A percentile compares a stretch with the other conserved stretches of the same genome.
Evolutionary conservation across 53 echinoderm and acorn worm genomes (phyloP).

Genomic region (Temnopleurus reevesii): DNA sequence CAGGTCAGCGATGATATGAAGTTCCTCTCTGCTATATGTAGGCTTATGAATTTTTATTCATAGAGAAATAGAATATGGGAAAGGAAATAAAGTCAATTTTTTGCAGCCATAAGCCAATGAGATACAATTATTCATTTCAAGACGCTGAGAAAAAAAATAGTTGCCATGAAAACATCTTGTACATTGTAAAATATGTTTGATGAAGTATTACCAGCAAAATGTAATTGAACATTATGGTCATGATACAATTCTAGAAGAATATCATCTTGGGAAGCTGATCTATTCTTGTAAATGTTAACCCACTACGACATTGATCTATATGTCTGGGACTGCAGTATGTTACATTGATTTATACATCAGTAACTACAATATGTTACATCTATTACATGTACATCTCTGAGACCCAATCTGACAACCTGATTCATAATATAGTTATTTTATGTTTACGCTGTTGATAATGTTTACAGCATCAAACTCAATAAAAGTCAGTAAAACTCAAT

Average conservation of each 20-base stretch:
- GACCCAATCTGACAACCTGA: no score
- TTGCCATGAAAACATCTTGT: conserved; percentile 5
- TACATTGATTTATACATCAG: no score
- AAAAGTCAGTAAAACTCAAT: no score
- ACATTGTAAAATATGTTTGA: no score
- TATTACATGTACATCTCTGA: no score
- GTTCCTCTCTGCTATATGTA: neutral
- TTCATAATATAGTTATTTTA: no score
- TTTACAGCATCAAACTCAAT: no score
- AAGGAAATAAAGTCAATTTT: neutral
- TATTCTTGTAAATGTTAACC: neutral
- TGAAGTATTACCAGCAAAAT: neutral
- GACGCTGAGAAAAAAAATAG: neutral
- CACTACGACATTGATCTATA: conserved; percentile 1
- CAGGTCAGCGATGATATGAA: neutral
- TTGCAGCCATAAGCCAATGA: neutral
- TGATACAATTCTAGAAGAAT: neutral
- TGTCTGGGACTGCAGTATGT: neutral
- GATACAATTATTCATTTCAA: no score
- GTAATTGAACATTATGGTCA: neutral
- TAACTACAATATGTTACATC: no score
- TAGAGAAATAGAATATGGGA: neutral
- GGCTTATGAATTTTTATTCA: neutral
- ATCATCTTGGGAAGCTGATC: neutral
- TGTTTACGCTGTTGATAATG: no score